A percentile compares a stretch with the other conserved stretches of the same genome.
phyloP scores from a whole-genome alignment of 2,888 invertebrate genomes.

The Latrodectus hesperus region DNA sequence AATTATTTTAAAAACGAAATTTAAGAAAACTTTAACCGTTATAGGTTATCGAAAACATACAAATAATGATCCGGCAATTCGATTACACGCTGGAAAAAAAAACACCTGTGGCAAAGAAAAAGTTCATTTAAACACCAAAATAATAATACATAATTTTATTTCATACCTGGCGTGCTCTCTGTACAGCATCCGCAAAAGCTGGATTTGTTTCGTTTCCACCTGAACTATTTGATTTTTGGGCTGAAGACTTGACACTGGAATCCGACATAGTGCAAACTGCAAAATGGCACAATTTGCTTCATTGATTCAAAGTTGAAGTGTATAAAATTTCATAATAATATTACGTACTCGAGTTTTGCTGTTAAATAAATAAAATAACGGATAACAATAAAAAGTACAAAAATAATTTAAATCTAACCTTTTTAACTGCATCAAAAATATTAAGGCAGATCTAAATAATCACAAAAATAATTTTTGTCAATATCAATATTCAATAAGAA shows the following conservation, averaged over 20 bases:
- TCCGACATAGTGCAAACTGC: conserved; percentile 70
- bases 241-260: conserved; percentile 66
- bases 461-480: no score
- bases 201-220: conserved; percentile 66
- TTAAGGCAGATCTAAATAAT: no score
- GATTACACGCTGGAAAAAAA: conserved; percentile 26
- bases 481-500: no score
- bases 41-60: neutral
- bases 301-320: conserved; percentile 43
- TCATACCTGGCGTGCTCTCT: conserved; percentile 70
- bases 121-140: neutral
- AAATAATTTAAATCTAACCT: no score
- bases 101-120: conserved; percentile 38
- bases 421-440: no score
- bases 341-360: neutral
- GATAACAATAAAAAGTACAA: no score
- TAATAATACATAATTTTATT: neutral
- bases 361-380: no score
- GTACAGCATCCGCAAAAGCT: conserved; percentile 71
- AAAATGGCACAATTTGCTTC: conserved; percentile 67
- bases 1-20: neutral
- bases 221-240: conserved; percentile 67
- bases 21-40: neutral
- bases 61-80: neutral
- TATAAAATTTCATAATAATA: neutral